Evolutionary conservation across 2,113 vertebrate genomes (phyloP).

Genomic region (Propithecus coquereli): DNA sequence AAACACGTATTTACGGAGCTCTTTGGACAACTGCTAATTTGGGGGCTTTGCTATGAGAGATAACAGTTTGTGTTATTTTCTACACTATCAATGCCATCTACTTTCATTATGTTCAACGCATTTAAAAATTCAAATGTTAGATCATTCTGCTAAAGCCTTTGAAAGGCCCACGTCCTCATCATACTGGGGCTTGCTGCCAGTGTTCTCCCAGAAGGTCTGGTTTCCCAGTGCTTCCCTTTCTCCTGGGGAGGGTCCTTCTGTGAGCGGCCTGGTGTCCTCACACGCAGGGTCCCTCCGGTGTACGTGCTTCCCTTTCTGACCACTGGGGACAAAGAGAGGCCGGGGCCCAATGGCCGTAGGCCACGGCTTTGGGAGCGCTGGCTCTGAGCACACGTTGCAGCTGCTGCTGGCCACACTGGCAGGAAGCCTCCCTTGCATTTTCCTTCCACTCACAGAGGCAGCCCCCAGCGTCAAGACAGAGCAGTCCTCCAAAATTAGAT

Average conservation of each 20-base stretch:
- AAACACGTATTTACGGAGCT: accelerated
- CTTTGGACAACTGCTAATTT: neutral
- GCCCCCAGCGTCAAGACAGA: neutral
- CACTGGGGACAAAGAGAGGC: neutral
- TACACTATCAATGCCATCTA: neutral
- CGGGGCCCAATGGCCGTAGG: accelerated
- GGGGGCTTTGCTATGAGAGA: neutral
- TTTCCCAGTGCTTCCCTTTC: neutral
- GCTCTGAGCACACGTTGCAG: neutral
- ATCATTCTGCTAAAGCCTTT: neutral
- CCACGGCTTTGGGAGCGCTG: accelerated
- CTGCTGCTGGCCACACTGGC: neutral
- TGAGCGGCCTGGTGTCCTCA: too few species aligned
- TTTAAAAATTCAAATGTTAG: too few species aligned
- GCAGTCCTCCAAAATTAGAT: conserved; percentile 19
- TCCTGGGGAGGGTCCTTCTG: too few species aligned
- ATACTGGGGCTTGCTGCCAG: accelerated
- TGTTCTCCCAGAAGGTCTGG: neutral
- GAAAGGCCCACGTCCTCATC: neutral
- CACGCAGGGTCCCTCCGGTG: accelerated
- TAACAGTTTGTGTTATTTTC: neutral
- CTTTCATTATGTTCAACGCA: neutral
- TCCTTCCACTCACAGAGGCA: neutral
- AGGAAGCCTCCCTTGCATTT: neutral
- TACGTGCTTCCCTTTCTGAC: neutral